Base-by-base conservation (phyloP, 2,888 invertebrate genomes). In the Caenorhabditis panamensis region DNA sequence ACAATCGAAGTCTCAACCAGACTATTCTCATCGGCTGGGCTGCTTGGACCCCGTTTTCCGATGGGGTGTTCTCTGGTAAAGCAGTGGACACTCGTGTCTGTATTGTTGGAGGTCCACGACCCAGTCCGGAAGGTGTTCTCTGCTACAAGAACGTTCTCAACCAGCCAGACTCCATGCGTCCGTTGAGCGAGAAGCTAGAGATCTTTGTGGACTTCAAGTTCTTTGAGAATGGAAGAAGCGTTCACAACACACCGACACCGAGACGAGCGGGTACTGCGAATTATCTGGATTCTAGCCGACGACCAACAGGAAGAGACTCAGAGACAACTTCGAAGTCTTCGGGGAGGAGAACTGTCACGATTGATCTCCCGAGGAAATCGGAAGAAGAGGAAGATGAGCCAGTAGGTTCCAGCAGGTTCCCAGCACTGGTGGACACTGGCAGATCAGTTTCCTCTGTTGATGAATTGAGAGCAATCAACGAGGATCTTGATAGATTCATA, bases 41-140 rank as follows among this genome's bases (percentile, higher is more conserved):
- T 16, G 92, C 91, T 0, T 92, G 92, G 92, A 91, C 90, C 64
- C 92, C 92, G 0, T 91, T 91, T 77, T 76, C 88, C 1, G 88
- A 91, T 22, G 86, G 89, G 6, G 22, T 44, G 6, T 61, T 44
- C n/a, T 24, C 51, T 20, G 62, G 59, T 16, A 69, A 72, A 54
- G 66, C 51, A 54, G 62, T 67, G 13, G 77, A 51, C 13, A 67
- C 61, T 4, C 66, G 79, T n/a, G 85, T 90, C 0, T 83, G 86
- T 3, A 78, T 92, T 67, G 84, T 91, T 9, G 92, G 92, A 61
- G 92, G 92, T 4, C 91, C 92, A 0, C 84, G 86, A 2, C 89
- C 90, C 1, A 91, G 91, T 68, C 92, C 92, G 1, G 92, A 92
- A 83, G 88, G 90, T 37, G 86, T 77, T 54, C 88, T 92, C 41